A percentile compares a stretch with the other conserved stretches of the same genome.
Conservation (phyloP, 2,113 vertebrate species). For the Centrocercus urophasianus region DNA sequence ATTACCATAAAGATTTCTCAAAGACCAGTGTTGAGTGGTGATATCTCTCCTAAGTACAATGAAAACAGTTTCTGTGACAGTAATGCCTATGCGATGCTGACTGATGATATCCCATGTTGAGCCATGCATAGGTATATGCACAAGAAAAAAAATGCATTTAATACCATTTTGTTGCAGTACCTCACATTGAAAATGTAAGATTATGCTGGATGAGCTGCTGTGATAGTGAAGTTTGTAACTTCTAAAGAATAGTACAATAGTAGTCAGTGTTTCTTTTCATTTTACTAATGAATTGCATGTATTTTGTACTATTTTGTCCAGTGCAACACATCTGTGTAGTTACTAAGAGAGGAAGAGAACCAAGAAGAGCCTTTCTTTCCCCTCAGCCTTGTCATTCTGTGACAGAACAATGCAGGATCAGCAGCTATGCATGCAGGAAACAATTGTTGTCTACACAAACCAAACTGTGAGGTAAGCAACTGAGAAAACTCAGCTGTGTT, state of each 20-base stretch:
- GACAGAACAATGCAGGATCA: not conserved
- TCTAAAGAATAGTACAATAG: not conserved
- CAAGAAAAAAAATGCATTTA: not conserved
- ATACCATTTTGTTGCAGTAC: not conserved
- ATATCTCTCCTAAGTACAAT: not conserved
- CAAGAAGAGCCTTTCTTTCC: not conserved
- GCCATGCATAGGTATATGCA: not conserved
- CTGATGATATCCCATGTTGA: not conserved
- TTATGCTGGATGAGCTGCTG: not conserved
- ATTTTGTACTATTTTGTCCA: not conserved
- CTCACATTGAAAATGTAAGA: not conserved
- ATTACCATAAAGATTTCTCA: not conserved
- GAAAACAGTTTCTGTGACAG: not conserved
- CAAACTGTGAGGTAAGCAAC: not conserved
- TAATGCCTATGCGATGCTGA: not conserved
- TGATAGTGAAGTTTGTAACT: not conserved
- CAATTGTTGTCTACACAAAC: not conserved
- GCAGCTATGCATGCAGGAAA: not conserved
- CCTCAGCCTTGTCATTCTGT: not conserved
- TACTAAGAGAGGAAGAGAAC: not conserved
- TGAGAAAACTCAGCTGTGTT: rapidly evolving
- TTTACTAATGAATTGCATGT: not conserved
- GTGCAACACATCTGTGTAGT: not conserved
- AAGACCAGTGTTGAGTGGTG: not conserved
- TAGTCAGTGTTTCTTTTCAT: not conserved